phyloP scores from a whole-genome alignment of 2,797 vertebrate genomes.

The Orestias chungarensis region DNA sequence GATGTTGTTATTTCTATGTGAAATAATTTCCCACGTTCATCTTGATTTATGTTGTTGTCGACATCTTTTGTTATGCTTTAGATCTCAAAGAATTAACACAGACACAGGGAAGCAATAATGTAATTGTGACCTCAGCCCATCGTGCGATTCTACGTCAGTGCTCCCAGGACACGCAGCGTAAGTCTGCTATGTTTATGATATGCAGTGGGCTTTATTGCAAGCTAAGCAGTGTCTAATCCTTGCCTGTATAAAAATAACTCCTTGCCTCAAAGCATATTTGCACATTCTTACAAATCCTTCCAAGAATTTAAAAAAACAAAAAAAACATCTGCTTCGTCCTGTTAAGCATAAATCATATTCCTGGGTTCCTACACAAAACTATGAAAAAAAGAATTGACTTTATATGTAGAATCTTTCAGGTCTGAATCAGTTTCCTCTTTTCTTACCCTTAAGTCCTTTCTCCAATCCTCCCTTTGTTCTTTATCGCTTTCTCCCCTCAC shows the following conservation, averaged over 20 bases:
- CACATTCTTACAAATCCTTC: constrained; percentile 4
- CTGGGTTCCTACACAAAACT: not conserved
- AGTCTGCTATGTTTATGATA: constrained; percentile 53
- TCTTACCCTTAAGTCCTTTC: not conserved
- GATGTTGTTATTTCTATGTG: not conserved
- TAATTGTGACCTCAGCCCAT: constrained; percentile 86
- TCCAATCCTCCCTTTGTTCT: not conserved
- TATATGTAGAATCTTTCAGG: not conserved
- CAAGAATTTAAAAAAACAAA: not conserved
- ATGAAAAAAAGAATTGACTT: not conserved
- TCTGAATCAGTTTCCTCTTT: not conserved
- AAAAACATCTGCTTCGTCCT: not conserved
- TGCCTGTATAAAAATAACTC: constrained; percentile 12
- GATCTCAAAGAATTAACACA: constrained; percentile 87
- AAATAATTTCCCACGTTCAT: not conserved
- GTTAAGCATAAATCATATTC: not conserved
- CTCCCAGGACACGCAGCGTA: constrained; percentile 84
- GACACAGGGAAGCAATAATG: constrained; percentile 86
- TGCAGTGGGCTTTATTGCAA: constrained; percentile 6
- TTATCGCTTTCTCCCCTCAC: not conserved
- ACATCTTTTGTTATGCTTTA: constrained; percentile 45
- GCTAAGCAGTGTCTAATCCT: constrained; percentile 5
- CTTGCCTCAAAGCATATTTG: not conserved
- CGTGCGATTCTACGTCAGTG: constrained; percentile 83
- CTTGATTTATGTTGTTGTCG: not conserved